Percentiles rank a stretch among this genome's conserved stretches.
phyloP scores from a whole-genome alignment of 2,113 vertebrate genomes.

The Cyphomyrus discorhynchus region DNA sequence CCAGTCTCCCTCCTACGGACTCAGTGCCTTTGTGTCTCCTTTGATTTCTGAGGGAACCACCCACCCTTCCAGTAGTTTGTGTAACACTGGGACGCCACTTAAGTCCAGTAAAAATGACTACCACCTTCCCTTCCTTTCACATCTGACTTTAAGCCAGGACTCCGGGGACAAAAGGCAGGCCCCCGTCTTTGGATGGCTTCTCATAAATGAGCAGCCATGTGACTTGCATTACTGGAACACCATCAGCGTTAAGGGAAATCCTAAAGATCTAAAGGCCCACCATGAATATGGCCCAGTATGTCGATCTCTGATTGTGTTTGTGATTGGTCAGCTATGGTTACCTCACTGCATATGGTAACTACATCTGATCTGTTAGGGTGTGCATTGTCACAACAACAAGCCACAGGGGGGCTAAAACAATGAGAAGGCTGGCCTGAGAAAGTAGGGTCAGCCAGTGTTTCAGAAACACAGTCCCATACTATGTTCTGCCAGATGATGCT shows the following conservation, averaged over 20 bases:
- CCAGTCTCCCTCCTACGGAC: background rate
- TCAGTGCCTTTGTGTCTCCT: too few species aligned
- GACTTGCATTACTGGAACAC: background rate
- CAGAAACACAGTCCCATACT: background rate
- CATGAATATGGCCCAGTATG: background rate
- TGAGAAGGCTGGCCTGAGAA: conserved; percentile 3
- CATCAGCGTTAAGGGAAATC: background rate
- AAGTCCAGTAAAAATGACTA: conserved; percentile 6
- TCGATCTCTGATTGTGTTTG: background rate
- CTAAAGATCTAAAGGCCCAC: background rate
- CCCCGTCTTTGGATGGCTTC: background rate
- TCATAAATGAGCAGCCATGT: background rate
- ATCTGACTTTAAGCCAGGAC: background rate
- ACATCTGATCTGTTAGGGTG: background rate
- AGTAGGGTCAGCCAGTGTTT: background rate
- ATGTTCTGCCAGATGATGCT: background rate
- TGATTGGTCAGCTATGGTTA: background rate
- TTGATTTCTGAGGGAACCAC: background rate
- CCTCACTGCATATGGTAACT: conserved; percentile 7
- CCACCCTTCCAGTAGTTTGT: background rate
- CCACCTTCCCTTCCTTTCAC: background rate
- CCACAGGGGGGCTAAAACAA: conserved; percentile 4
- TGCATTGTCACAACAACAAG: background rate
- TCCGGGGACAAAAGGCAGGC: background rate
- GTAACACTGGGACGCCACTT: background rate